Evolutionary conservation across 1,140 invertebrate genomes (phyloP).

Genomic region (Augochlora pura): DNA sequence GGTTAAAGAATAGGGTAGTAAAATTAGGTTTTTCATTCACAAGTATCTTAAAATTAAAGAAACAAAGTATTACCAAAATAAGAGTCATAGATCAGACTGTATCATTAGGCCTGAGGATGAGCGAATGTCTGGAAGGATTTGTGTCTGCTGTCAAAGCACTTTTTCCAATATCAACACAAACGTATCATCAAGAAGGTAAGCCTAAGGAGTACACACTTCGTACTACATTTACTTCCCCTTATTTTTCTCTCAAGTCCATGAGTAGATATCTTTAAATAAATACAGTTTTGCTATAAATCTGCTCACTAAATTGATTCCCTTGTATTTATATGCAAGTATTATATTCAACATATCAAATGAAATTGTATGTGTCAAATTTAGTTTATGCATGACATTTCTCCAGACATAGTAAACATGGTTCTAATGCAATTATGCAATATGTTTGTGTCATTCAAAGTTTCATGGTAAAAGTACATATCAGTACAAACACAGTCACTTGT

Average conservation of each 20-base stretch:
- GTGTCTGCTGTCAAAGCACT: conserved; percentile 79
- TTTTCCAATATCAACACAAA: conserved; percentile 80
- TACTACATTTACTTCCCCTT: conserved; percentile 70
- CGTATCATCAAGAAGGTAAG: conserved; percentile 80
- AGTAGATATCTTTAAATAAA: conserved; percentile 54
- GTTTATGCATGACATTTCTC: conserved; percentile 61
- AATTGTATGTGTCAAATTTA: conserved; percentile 51
- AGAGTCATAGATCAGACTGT: conserved; percentile 78
- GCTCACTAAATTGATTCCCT: conserved; percentile 53
- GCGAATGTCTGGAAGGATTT: conserved; percentile 80
- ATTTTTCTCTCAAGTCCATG: conserved; percentile 59
- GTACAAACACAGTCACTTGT: conserved; percentile 15
- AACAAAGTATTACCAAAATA: conserved; percentile 72
- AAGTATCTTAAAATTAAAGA: conserved; percentile 65
- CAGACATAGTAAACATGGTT: conserved; percentile 45
- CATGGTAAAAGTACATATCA: conserved; percentile 1
- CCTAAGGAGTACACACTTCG: conserved; percentile 74
- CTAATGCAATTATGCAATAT: conserved; percentile 16
- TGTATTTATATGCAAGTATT: conserved; percentile 47
- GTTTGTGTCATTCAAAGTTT: conserved; percentile 14
- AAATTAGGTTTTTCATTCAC: conserved; percentile 52
- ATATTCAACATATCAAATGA: conserved; percentile 37
- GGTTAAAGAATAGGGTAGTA: conserved; percentile 49
- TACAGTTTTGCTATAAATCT: conserved; percentile 43
- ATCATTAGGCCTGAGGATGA: conserved; percentile 80